phyloP scores from a whole-genome alignment of 2,113 vertebrate species.

The Hippocampus guttulatus region DNA sequence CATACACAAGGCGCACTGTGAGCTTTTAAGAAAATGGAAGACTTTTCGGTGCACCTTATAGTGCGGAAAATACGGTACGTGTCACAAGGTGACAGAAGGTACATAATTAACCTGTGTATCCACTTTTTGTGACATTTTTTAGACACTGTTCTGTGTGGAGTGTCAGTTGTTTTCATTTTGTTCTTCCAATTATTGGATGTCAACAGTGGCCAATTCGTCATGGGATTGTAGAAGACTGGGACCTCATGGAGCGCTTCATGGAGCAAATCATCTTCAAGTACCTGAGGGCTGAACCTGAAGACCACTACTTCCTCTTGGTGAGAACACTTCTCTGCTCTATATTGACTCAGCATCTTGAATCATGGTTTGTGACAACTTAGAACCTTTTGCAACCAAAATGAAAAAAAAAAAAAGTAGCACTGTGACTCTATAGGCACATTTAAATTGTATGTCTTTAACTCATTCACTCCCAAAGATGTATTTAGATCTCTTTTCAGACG shows the following conservation, averaged over 20 bases:
- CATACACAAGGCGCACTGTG: too few species aligned
- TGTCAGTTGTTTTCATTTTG: not conserved
- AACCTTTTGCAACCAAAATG: not conserved
- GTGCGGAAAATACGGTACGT: too few species aligned
- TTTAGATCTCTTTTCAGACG: too few species aligned
- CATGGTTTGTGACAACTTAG: not conserved
- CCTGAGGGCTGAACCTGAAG: slow-evolving; percentile 94
- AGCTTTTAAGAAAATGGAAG: too few species aligned
- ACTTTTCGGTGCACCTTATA: too few species aligned
- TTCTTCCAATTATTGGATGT: not conserved
- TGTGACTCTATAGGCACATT: not conserved
- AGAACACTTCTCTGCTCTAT: slow-evolving; percentile 36
- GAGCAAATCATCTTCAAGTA: slow-evolving; percentile 99
- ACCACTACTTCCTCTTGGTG: slow-evolving; percentile 98
- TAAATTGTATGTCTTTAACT: not conserved
- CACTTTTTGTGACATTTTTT: too few species aligned
- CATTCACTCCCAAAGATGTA: too few species aligned
- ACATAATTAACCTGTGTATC: too few species aligned
- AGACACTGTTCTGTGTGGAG: not conserved
- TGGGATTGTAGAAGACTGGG: slow-evolving; percentile 98
- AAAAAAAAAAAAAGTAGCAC: not conserved
- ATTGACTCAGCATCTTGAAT: not conserved
- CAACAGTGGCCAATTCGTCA: slow-evolving; percentile 96
- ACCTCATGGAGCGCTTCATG: slow-evolving; percentile 99
- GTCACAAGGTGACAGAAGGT: too few species aligned